Percentiles rank a stretch among this genome's conserved stretches.
Conservation (phyloP, 2,113 vertebrate species). For the Notothenia coriiceps region DNA sequence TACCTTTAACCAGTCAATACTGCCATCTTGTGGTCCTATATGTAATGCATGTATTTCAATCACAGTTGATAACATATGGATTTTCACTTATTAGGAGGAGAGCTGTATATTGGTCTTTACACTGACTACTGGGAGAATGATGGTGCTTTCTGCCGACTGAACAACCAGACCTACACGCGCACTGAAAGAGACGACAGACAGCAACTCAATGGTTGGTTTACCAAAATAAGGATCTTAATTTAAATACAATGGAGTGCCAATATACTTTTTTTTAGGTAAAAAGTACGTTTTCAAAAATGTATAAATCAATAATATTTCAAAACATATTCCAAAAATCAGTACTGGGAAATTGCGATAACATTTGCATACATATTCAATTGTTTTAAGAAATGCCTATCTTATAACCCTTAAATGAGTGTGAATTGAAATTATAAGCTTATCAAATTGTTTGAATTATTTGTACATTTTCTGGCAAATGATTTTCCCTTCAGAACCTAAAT, state of each 20-base stretch:
- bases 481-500: constrained; percentile 90
- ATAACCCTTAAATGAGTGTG: no score
- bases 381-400: not conserved
- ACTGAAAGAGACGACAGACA: constrained; percentile 91
- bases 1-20: constrained; percentile 28
- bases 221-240: not conserved
- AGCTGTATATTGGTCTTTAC: constrained; percentile 92
- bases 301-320: no score
- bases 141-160: constrained; percentile 90
- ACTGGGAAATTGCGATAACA: not conserved
- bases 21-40: constrained; percentile 71
- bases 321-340: not conserved
- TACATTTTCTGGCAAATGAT: constrained; percentile 2
- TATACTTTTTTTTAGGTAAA: not conserved
- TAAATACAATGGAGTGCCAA: not conserved
- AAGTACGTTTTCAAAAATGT: not conserved
- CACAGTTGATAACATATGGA: not conserved
- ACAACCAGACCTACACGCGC: constrained; percentile 86
- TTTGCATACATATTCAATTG: not conserved
- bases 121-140: constrained; percentile 97
- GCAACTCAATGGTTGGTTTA: constrained; percentile 89
- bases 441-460: not conserved
- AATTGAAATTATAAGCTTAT: not conserved
- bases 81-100: constrained; percentile 82
- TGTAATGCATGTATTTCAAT: not conserved